A percentile compares a stretch with the other conserved stretches of the same genome.
Conservation (phyloP, 2,113 vertebrate genomes). For the Pteruthius melanotis region DNA sequence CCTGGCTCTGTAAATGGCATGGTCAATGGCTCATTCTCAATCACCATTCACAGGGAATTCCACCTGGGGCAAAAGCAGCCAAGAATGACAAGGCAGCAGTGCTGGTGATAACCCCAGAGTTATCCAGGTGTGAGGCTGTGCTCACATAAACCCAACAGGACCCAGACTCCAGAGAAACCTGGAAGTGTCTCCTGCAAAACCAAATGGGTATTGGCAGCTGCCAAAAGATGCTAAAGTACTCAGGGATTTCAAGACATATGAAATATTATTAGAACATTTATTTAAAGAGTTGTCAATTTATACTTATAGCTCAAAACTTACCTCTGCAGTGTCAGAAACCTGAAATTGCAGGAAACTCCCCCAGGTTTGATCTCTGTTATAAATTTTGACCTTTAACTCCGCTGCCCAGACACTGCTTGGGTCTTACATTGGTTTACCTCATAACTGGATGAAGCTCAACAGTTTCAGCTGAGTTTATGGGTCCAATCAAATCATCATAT, state of each 20-base stretch:
- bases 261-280: background rate
- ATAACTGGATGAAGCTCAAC: constrained; percentile 1
- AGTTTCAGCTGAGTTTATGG: background rate
- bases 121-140: background rate
- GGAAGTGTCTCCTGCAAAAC: background rate
- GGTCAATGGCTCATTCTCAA: background rate
- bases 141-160: background rate
- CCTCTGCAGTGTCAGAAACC: background rate
- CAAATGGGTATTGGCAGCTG: background rate
- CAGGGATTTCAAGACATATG: background rate
- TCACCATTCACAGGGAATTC: background rate
- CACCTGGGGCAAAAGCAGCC: background rate
- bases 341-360: background rate
- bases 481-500: constrained; percentile 3
- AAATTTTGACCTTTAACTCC: constrained; percentile 7
- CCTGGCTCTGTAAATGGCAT: background rate
- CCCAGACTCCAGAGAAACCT: background rate
- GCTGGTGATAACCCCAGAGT: background rate
- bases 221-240: background rate
- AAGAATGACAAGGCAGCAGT: background rate
- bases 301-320: background rate
- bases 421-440: background rate
- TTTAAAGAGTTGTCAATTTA: background rate
- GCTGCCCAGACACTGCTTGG: background rate
- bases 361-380: background rate